A percentile compares a stretch with the other conserved stretches of the same genome.
phyloP scores from a whole-genome alignment of 2,797 vertebrate species.

The Halcyon badia region DNA sequence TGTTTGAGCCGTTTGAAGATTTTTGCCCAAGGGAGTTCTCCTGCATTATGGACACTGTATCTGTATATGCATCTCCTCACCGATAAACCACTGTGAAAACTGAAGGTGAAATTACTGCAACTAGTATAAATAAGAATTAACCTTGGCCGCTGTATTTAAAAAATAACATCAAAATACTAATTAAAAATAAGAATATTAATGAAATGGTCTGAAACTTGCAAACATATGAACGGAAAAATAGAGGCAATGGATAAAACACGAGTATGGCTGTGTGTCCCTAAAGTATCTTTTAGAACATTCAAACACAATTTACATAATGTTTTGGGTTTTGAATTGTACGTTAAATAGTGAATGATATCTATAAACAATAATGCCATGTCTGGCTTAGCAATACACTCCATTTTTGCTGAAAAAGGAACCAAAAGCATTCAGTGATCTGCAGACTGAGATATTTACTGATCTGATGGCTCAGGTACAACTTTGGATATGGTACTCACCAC shows the following conservation, averaged over 20 bases:
- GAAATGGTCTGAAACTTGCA: background rate
- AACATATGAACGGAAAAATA: background rate
- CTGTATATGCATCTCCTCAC: background rate
- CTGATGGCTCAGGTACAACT: background rate
- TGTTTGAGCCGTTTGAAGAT: background rate
- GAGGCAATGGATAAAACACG: background rate
- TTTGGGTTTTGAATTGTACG: background rate
- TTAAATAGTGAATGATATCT: background rate
- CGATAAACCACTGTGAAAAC: background rate
- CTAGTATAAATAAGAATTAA: background rate
- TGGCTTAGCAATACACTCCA: background rate
- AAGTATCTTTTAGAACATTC: background rate
- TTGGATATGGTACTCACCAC: slow-evolving; percentile 83
- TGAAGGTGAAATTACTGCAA: background rate
- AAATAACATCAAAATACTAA: background rate
- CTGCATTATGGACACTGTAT: background rate
- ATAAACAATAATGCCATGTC: background rate
- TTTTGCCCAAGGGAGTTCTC: background rate
- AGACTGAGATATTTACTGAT: background rate
- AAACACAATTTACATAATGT: background rate
- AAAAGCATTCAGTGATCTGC: background rate
- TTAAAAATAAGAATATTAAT: background rate
- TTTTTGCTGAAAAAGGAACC: background rate
- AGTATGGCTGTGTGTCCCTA: background rate
- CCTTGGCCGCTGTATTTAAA: background rate